Evolutionary conservation across 2,888 invertebrate species (phyloP).

Genomic region (Agrochola circellaris): DNA sequence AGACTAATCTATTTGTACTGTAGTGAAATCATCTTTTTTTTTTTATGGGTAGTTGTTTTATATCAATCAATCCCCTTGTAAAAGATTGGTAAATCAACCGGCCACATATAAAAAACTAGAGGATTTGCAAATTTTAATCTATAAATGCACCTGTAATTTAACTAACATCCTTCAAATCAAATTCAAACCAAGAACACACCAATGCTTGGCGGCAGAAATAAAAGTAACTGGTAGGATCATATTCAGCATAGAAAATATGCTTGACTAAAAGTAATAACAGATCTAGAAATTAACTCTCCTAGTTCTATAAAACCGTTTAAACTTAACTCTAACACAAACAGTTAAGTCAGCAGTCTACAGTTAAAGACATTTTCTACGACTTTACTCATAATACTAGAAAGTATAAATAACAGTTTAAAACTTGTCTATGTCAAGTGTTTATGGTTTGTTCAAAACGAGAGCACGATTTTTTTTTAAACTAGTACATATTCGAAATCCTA

Average conservation of each 20-base stretch:
- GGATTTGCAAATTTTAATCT: no score
- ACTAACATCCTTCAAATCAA: not conserved
- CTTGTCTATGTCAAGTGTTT: constrained; percentile 66
- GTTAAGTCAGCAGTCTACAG: constrained; percentile 47
- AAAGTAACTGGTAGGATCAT: not conserved
- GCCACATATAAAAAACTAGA: no score
- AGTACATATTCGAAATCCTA: constrained; percentile 22
- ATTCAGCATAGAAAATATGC: not conserved
- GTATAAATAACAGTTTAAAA: constrained; percentile 57
- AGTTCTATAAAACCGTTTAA: constrained; percentile 26
- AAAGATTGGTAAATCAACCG: no score
- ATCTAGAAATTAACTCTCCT: constrained; percentile 27
- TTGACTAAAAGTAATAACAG: constrained; percentile 15
- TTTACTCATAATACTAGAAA: constrained; percentile 56
- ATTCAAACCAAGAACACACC: not conserved
- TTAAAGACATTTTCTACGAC: constrained; percentile 49
- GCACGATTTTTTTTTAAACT: constrained; percentile 19
- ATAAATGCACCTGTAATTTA: no score
- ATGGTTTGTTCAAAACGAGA: constrained; percentile 55
- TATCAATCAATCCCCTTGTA: no score
- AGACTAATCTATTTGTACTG: no score
- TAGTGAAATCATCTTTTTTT: no score
- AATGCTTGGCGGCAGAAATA: not conserved
- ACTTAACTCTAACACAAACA: constrained; percentile 30
- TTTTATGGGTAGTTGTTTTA: no score